These are phyloP conservation scores for Ethmia dodecea DNA, from an alignment of 2,888 invertebrate genomes.

Conservation along the genomic window DNA sequence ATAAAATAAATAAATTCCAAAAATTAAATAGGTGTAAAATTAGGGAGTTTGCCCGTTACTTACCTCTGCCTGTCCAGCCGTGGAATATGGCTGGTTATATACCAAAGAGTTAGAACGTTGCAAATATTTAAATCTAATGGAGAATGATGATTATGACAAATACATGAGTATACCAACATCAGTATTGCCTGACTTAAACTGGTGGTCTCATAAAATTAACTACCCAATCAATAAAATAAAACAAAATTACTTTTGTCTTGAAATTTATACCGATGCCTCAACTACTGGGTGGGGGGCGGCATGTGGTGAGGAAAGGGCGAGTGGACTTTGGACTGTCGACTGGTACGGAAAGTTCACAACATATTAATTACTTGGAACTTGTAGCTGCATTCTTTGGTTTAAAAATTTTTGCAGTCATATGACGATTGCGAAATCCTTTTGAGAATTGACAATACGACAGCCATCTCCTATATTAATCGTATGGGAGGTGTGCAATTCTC, in stretches of 20 bases:
- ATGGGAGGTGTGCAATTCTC: conserved; percentile 7
- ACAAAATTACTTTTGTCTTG: background rate
- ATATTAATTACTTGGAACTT: conserved; percentile 10
- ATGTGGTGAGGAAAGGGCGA: conserved; percentile 5
- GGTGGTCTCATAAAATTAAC: background rate
- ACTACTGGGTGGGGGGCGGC: conserved; percentile 8
- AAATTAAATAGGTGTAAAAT: too few species aligned
- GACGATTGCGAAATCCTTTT: conserved; percentile 12
- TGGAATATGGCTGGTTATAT: too few species aligned
- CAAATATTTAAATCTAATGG: too few species aligned
- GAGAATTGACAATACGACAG: conserved; percentile 17
- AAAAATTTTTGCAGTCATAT: conserved; percentile 7
- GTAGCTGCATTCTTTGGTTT: conserved; percentile 5
- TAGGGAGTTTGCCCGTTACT: too few species aligned
- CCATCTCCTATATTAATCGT: conserved; percentile 7
- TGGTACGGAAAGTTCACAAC: conserved; percentile 1
- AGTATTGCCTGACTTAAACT: background rate
- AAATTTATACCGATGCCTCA: conserved; percentile 8
- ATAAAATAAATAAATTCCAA: too few species aligned
- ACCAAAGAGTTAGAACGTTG: too few species aligned
- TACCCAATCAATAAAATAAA: background rate
- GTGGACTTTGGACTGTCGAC: conserved; percentile 1
- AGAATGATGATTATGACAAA: background rate
- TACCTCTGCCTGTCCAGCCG: too few species aligned
- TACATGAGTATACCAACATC: background rate